phyloP scores from a whole-genome alignment of 1,140 invertebrate species.

The Trinorchestia longiramus region DNA sequence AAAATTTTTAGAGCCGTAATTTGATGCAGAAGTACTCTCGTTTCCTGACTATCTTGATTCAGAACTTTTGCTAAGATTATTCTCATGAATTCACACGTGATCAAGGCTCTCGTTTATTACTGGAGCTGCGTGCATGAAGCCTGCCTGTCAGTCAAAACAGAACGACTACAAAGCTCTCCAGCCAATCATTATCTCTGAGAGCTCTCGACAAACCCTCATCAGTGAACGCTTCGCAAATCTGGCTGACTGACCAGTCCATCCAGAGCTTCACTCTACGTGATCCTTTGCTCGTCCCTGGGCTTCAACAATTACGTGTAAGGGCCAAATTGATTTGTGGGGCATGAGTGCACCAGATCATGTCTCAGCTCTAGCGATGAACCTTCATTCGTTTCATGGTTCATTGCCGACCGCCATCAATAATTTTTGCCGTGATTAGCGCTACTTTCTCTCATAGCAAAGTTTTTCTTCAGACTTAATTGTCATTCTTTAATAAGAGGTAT shows the following conservation, averaged over 20 bases:
- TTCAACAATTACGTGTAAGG: slow-evolving; percentile 36
- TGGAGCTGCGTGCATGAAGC: background rate
- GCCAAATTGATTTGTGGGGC: slow-evolving; percentile 43
- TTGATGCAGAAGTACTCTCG: background rate
- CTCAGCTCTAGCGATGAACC: slow-evolving; percentile 29
- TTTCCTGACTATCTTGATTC: background rate
- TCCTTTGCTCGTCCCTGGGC: background rate
- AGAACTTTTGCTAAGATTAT: background rate
- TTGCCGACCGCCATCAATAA: slow-evolving; percentile 32
- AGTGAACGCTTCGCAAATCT: slow-evolving; percentile 35
- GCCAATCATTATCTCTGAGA: slow-evolving; percentile 35
- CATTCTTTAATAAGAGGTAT: slow-evolving; percentile 44
- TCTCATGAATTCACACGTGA: slow-evolving; percentile 25
- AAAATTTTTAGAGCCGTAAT: background rate
- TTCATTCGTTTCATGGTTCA: slow-evolving; percentile 30
- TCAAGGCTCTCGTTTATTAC: slow-evolving; percentile 5
- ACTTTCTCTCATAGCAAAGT: background rate
- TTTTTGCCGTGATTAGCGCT: slow-evolving; percentile 13
- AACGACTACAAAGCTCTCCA: background rate
- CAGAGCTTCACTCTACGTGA: slow-evolving; percentile 36
- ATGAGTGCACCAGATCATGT: slow-evolving; percentile 44
- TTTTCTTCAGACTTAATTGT: slow-evolving; percentile 23
- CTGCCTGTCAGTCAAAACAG: slow-evolving; percentile 21
- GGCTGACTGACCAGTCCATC: slow-evolving; percentile 24
- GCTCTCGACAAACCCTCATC: slow-evolving; percentile 26